Conservation (phyloP, 2,113 vertebrate species). For the Channa argus region DNA sequence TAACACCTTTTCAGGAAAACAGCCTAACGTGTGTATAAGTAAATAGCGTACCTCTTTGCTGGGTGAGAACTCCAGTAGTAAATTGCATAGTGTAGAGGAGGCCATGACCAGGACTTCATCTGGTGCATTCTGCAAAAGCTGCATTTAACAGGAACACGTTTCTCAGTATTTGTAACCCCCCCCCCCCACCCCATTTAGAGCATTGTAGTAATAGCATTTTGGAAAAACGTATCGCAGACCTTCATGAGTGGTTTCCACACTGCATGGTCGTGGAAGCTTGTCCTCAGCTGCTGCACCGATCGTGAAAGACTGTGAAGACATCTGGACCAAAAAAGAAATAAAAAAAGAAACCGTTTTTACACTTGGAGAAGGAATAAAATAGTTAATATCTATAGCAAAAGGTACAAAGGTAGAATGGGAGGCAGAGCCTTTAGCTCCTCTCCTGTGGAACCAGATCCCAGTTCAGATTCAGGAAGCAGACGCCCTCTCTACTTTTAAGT, state of each 20-base stretch:
- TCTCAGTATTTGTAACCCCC: not conserved
- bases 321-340: slow-evolving; percentile 78
- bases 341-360: not conserved
- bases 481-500: too few relatives aligned
- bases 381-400: too few relatives aligned
- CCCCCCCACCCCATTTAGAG: too few relatives aligned
- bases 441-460: too few relatives aligned
- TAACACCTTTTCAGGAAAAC: too few relatives aligned
- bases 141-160: not conserved
- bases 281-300: slow-evolving; percentile 98
- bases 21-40: too few relatives aligned
- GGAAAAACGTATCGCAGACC: slow-evolving; percentile 76
- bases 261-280: slow-evolving; percentile 98
- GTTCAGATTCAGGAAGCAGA: too few relatives aligned
- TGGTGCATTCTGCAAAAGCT: slow-evolving; percentile 98
- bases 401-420: too few relatives aligned
- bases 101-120: slow-evolving; percentile 98
- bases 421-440: too few relatives aligned
- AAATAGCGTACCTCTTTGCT: slow-evolving; percentile 92
- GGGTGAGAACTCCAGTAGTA: slow-evolving; percentile 98
- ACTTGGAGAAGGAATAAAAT: too few relatives aligned
- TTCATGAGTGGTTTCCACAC: slow-evolving; percentile 99
- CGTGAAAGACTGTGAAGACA: slow-evolving; percentile 99
- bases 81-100: slow-evolving; percentile 98
- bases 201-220: too few relatives aligned